Evolutionary conservation across 35 echinoderm and acorn worm genomes (phyloP), one percentile per base, ranked within the genome.

Genomic region (Patiria miniata): DNA sequence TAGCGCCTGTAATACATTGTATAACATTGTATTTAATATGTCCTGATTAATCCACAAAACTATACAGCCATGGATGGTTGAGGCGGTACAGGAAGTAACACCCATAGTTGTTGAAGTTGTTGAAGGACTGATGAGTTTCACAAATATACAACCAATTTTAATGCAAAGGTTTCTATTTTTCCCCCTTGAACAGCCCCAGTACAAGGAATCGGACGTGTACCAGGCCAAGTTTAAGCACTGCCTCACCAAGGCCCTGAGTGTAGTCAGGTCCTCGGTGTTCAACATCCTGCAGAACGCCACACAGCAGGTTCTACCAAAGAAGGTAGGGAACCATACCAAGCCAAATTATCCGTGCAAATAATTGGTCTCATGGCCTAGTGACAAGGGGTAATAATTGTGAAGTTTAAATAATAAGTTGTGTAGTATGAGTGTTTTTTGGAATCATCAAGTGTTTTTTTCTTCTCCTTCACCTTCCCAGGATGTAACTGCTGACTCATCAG

Each of bases 131-230:
- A n/a, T n/a, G n/a, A n/a, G n/a, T n/a, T n/a, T n/a, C n/a, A n/a
- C n/a, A 47, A 47, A 4, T 4, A 47, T 12, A 47, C 42, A 47
- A 47, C 4, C 12, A 6, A 12, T 4, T 47, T 12, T 6, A 6
- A 6, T 12, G 12, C 4, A 47, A 47, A 47, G 42, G 42, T 47
- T 47, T 12, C 42, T 47, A 12, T 4, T 73, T 61, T 73, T 73
- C 65, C 34, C 34, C 8, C 39, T 4, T 34, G 33, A 54, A 8
- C 84, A 99, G 92, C 96, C 92, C 61, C 89, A 94, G 69, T 99
- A 90, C 53, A 99, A 99, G 40, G 96, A 95, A 69, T 89, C 93
- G 29, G 93, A 99, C 39, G 55, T 99, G 36, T 94, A 85, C 78
- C 90, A 92, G 84, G 86, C 96, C 1, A 79, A 90, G 65, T 92